Percentiles rank a stretch among this genome's conserved stretches.
Conservation (phyloP, 2,113 vertebrate species). For the Chrysemys picta region DNA sequence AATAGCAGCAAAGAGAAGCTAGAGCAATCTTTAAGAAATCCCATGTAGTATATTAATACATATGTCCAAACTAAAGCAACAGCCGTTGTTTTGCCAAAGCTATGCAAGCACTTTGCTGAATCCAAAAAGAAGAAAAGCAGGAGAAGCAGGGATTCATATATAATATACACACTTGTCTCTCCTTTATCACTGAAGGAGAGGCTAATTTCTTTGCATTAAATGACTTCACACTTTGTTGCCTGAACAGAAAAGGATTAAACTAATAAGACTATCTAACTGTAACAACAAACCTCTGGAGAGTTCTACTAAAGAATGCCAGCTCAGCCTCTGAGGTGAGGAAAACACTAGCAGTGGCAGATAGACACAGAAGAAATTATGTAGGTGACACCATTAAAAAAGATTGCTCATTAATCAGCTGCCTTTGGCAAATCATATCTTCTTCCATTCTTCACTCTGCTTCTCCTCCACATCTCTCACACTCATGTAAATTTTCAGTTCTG, state of each 20-base stretch:
- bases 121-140: slow-evolving; percentile 36
- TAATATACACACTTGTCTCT: background rate
- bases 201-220: background rate
- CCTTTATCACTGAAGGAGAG: background rate
- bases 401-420: slow-evolving; percentile 72
- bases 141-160: background rate
- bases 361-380: slow-evolving; percentile 39
- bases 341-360: slow-evolving; percentile 43
- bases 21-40: background rate
- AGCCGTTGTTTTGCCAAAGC: slow-evolving; percentile 25
- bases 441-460: slow-evolving; percentile 60
- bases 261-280: slow-evolving; percentile 17
- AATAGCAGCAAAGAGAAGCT: slow-evolving; percentile 8
- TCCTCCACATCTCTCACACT: slow-evolving; percentile 56
- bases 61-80: slow-evolving; percentile 19
- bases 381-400: slow-evolving; percentile 50
- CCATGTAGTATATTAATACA: background rate
- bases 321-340: slow-evolving; percentile 54
- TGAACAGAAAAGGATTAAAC: background rate
- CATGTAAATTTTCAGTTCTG: slow-evolving; percentile 61
- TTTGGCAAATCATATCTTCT: slow-evolving; percentile 67
- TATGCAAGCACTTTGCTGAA: background rate
- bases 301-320: slow-evolving; percentile 42
- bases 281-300: slow-evolving; percentile 18
- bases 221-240: slow-evolving; percentile 7